Percentiles rank a stretch among this genome's conserved stretches.
These are phyloP conservation scores for Leptinotarsa texana DNA, from an alignment of 1,140 invertebrate species.

Conservation along the genomic window DNA sequence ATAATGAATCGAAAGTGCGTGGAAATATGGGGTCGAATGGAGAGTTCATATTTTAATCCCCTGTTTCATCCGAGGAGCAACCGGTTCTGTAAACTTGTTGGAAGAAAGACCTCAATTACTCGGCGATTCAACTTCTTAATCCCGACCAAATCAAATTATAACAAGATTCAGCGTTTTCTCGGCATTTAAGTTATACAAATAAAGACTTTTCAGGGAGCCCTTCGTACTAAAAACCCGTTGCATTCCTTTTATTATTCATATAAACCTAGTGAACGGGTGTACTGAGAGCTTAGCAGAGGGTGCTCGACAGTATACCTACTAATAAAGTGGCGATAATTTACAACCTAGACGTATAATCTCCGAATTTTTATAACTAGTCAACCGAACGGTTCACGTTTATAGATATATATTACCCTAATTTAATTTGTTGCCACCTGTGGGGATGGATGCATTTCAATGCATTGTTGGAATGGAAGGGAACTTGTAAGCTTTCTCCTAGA, in stretches of 20 bases:
- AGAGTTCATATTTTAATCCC: constrained; percentile 8
- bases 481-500: background rate
- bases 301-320: constrained; percentile 3
- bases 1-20: too few species aligned
- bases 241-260: background rate
- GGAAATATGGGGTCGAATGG: background rate
- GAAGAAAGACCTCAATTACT: constrained; percentile 3
- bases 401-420: constrained; percentile 7
- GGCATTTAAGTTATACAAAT: background rate
- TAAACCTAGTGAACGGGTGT: background rate
- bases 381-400: background rate
- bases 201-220: background rate
- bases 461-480: background rate
- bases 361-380: background rate
- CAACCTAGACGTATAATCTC: background rate
- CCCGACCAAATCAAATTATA: constrained; percentile 1
- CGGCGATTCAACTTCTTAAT: background rate
- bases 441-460: background rate
- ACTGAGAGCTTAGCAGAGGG: background rate
- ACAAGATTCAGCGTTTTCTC: background rate
- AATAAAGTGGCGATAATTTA: background rate
- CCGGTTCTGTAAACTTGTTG: background rate
- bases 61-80: background rate
- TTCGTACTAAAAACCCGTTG: background rate
- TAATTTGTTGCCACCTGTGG: constrained; percentile 5